Evolutionary conservation across 2,888 invertebrate species (phyloP).

Genomic region (Baronia brevicornis): DNA sequence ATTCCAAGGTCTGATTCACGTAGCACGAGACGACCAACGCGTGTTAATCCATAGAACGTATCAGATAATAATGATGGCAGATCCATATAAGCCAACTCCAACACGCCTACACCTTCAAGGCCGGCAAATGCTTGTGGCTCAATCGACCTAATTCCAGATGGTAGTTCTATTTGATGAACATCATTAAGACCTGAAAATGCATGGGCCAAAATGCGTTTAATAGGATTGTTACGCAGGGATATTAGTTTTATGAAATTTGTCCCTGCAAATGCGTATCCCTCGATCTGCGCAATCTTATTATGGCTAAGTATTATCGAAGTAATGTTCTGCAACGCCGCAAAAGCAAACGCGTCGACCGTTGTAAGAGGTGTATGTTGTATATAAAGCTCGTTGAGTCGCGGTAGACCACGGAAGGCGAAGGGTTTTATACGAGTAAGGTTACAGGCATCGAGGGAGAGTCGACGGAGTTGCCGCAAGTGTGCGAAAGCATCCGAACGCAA

Average conservation of each 20-base stretch:
- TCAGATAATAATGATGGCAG: conserved; percentile 80
- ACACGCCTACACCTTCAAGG: conserved; percentile 85
- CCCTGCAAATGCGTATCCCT: conserved; percentile 89
- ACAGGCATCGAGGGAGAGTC: conserved; percentile 90
- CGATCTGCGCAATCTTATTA: conserved; percentile 82
- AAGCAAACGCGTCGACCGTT: conserved; percentile 87
- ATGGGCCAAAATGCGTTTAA: conserved; percentile 85
- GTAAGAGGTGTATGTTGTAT: conserved; percentile 91
- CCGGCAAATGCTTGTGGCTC: conserved; percentile 89
- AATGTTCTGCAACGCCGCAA: conserved; percentile 88
- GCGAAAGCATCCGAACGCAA: conserved; percentile 89
- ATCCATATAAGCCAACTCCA: conserved; percentile 91
- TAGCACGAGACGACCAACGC: conserved; percentile 83
- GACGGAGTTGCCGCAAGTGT: conserved; percentile 85
- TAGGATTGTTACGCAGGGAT: conserved; percentile 88
- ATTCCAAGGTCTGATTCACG: conserved; percentile 89
- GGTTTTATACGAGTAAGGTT: conserved; percentile 87
- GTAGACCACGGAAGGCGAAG: conserved; percentile 90
- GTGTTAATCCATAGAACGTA: conserved; percentile 85
- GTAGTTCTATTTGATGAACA: conserved; percentile 88
- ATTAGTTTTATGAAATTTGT: conserved; percentile 89
- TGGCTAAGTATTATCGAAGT: conserved; percentile 81
- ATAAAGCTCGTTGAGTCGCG: conserved; percentile 84
- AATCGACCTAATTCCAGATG: conserved; percentile 83
- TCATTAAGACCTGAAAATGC: conserved; percentile 90